These are phyloP conservation scores for Drosophila mimica DNA, from an alignment of 2,888 invertebrate genomes.

Conservation along the genomic window DNA sequence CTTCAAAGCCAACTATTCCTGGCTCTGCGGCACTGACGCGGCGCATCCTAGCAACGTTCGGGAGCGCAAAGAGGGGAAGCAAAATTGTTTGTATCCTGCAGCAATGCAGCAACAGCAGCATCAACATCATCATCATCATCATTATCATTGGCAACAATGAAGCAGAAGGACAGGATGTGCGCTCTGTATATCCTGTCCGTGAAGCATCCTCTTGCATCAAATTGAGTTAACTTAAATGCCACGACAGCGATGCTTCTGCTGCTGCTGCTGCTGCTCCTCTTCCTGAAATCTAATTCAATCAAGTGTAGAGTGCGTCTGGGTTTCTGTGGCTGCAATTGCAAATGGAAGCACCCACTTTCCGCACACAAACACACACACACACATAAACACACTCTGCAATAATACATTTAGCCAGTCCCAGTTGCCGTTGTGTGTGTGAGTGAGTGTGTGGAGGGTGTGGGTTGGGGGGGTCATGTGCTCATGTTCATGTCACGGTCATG, in stretches of 20 bases:
- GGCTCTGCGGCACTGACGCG: not conserved
- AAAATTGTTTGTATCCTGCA: not conserved
- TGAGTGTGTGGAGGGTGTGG: no score
- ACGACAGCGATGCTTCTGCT: conserved; percentile 12
- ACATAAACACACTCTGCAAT: conserved; percentile 1
- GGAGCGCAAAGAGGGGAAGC: not conserved
- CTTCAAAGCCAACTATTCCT: conserved; percentile 20
- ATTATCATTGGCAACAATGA: not conserved
- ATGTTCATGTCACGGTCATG: conserved; percentile 42
- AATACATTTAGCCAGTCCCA: conserved; percentile 4
- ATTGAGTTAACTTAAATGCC: conserved; percentile 33
- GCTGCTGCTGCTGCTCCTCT: not conserved
- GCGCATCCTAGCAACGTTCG: not conserved
- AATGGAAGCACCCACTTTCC: conserved; percentile 4
- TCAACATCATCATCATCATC: not conserved
- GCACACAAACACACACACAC: not conserved
- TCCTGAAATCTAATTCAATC: conserved; percentile 45
- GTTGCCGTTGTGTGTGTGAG: not conserved
- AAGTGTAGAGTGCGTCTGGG: conserved; percentile 36
- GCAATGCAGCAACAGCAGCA: not conserved
- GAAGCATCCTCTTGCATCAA: conserved; percentile 24
- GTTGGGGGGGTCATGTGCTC: not conserved
- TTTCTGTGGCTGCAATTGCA: conserved; percentile 23
- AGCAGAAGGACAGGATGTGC: conserved; percentile 1
- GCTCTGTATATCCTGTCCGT: conserved; percentile 6